Conservation (phyloP, 1,140 invertebrate genomes). For the Procambarus clarkii region DNA sequence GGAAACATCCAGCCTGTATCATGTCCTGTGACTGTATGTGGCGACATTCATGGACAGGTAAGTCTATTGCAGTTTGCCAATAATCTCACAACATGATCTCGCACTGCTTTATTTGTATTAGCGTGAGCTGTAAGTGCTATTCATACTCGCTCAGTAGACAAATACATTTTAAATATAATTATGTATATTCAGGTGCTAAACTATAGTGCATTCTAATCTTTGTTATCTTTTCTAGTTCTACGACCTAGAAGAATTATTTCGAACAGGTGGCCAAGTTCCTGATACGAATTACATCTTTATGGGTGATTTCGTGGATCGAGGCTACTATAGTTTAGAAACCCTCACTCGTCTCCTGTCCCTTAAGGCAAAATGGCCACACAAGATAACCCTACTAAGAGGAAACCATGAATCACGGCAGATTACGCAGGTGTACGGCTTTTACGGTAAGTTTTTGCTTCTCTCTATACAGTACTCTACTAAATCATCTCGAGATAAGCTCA, state of each 20-base stretch:
- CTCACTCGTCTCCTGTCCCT: conserved; percentile 93
- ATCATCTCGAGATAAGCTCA: no score
- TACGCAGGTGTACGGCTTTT: conserved; percentile 99
- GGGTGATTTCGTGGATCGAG: conserved; percentile 96
- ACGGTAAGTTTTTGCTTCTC: conserved; percentile 80
- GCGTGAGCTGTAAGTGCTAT: no score
- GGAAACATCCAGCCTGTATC: conserved; percentile 95
- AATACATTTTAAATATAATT: no score
- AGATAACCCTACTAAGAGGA: conserved; percentile 94
- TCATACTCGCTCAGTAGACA: no score
- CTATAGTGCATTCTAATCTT: no score
- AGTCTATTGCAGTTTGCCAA: conserved; percentile 69
- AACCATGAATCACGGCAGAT: conserved; percentile 99
- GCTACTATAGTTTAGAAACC: conserved; percentile 96
- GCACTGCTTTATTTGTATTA: no score
- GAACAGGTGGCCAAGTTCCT: conserved; percentile 91
- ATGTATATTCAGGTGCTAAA: no score
- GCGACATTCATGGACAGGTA: conserved; percentile 96
- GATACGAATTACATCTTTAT: conserved; percentile 97
- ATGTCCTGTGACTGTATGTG: conserved; percentile 95
- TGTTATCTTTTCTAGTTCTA: conserved; percentile 84
- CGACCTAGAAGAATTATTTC: conserved; percentile 94
- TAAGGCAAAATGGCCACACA: conserved; percentile 93
- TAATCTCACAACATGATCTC: no score
- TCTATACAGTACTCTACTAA: neutral